A percentile compares a stretch with the other conserved stretches of the same genome.
These are phyloP conservation scores for Phoebastria nigripes DNA, from an alignment of 2,797 vertebrate species.

Conservation along the genomic window DNA sequence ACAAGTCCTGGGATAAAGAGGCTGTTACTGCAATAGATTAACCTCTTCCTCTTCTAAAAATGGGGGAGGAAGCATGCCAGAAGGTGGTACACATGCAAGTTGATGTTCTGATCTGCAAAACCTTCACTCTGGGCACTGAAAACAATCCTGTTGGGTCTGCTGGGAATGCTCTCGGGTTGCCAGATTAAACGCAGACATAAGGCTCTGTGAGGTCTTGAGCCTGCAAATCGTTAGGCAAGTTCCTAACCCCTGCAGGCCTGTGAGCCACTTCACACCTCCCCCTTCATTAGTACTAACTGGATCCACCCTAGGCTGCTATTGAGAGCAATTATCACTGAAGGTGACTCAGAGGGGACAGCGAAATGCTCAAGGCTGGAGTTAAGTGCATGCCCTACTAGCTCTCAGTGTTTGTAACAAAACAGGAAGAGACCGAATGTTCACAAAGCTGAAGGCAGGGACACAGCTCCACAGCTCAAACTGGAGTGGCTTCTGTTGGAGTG, in stretches of 20 bases:
- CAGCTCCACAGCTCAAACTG: background rate
- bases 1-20: background rate
- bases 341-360: background rate
- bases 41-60: background rate
- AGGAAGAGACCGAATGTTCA: fast-evolving
- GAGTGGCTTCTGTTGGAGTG: background rate
- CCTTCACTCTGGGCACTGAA: background rate
- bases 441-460: background rate
- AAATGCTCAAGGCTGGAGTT: fast-evolving
- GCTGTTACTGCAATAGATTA: background rate
- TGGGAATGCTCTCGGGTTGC: background rate
- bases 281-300: fast-evolving
- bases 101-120: background rate
- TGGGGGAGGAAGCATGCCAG: background rate
- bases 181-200: background rate
- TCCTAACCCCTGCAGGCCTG: background rate
- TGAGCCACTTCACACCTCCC: background rate
- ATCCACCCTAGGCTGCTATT: background rate
- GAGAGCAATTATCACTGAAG: too few species aligned
- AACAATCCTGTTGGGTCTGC: background rate
- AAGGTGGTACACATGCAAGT: background rate
- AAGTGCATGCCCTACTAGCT: fast-evolving
- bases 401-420: background rate
- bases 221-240: background rate
- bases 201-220: background rate